Percentiles rank a stretch among this genome's conserved stretches.
phyloP scores from a whole-genome alignment of 2,888 invertebrate genomes.

The Diogma glabrata region DNA sequence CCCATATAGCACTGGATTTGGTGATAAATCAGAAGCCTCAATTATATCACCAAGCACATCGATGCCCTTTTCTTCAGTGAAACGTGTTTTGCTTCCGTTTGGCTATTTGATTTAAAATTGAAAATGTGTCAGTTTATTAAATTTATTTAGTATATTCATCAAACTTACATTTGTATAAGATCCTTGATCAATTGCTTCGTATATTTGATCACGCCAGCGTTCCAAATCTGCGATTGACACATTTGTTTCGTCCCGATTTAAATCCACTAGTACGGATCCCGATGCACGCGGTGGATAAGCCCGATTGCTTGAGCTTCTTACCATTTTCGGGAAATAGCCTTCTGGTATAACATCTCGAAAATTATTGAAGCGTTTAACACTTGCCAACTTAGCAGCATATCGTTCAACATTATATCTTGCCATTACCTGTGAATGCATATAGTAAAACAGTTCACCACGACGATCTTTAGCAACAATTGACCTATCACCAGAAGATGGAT shows the following conservation, averaged over 20 bases:
- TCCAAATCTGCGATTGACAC: slow-evolving; percentile 27
- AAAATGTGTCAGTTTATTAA: slow-evolving; percentile 19
- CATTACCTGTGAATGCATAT: slow-evolving; percentile 51
- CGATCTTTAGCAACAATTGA: slow-evolving; percentile 57
- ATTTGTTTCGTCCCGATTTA: slow-evolving; percentile 20
- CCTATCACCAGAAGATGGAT: slow-evolving; percentile 48
- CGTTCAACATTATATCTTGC: slow-evolving; percentile 30
- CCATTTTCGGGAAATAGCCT: slow-evolving; percentile 30
- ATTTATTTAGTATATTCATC: neutral
- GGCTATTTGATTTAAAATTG: no score
- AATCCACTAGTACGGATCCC: slow-evolving; percentile 19
- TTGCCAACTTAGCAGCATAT: slow-evolving; percentile 24
- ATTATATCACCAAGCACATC: slow-evolving; percentile 68
- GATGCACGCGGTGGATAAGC: slow-evolving; percentile 23
- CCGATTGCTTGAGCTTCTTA: slow-evolving; percentile 21
- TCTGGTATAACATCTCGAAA: slow-evolving; percentile 25
- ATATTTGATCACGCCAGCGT: slow-evolving; percentile 32
- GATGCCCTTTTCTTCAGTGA: slow-evolving; percentile 44
- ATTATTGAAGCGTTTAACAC: slow-evolving; percentile 21
- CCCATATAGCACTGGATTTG: slow-evolving; percentile 59
- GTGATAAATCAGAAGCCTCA: slow-evolving; percentile 56
- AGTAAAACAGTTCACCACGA: slow-evolving; percentile 68
- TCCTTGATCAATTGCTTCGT: slow-evolving; percentile 32
- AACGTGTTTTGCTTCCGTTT: slow-evolving; percentile 17
- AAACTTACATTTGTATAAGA: slow-evolving; percentile 25